Evolutionary conservation across 2,888 invertebrate genomes (phyloP), one percentile per base, ranked within the genome.

Genomic region (Epirrhoe tristata): DNA sequence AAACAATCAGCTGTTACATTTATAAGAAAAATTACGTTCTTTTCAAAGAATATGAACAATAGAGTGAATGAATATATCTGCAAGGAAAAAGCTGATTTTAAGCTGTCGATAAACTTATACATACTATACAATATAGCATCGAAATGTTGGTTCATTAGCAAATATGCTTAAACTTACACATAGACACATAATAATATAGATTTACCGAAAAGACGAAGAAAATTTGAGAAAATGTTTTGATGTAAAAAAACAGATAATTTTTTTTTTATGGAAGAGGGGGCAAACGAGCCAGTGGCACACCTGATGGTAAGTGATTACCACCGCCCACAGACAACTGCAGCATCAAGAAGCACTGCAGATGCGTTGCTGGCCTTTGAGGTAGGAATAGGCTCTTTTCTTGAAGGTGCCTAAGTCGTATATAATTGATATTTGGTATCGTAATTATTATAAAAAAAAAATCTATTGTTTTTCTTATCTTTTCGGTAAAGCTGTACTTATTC

Each of bases 401-500:
- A n/a, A n/a, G n/a, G n/a, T n/a, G n/a, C n/a, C n/a, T n/a, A n/a
- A n/a, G n/a, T n/a, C n/a, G n/a, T n/a, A n/a, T n/a, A n/a, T n/a
- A n/a, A n/a, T n/a, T 12, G 39, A 10, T 43, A 43, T 43, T 43
- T 34, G 34, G 39, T 43, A 36, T 36, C 8, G 12, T 12, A 12
- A 43, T 12, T 43, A 12, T 43, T 43, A 1, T 3, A 5, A 43
- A 43, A 43, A 43, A 12, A 14, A 14, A 48, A 14, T 46, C 6
- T 5, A 48, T 48, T 48, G 5, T 16, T 34, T 6, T 58, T 34
- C 32, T 34, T 50, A 48, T 57, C 58, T 50, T 50, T 17, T 34
- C 34, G n/a, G 50, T 36, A 12, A 43, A 43, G 32, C 39, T 39
- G 39, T 39, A 39, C 60, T 62, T 57, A 56, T 43, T 16, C 55